Base-by-base conservation (phyloP, 35 echinoderm and acorn worm genomes). In the Antedon bifida region DNA sequence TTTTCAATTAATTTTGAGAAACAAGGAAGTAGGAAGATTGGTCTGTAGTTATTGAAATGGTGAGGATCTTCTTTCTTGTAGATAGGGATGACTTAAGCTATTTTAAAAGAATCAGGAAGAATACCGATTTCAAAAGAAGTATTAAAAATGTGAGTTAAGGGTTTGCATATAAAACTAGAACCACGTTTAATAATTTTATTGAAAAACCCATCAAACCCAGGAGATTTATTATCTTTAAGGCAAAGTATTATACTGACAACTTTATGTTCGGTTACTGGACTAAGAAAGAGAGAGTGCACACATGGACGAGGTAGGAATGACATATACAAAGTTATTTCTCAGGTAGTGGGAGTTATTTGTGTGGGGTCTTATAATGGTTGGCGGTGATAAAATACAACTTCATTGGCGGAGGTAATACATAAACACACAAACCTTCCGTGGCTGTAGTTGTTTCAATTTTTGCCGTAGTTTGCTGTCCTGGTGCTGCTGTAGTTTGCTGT, bases 1-100 rank as follows among this genome's bases (percentile, higher is more conserved):
- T 78, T 32, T 78, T 78, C 76, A 35, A 34, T 9, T 34, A 78
- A 31, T 78, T 78, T 78, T 10, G 31, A 34, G 26, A 78, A 35
- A 0, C 31, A 3, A 17, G 76, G 76, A 3, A 78, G 32, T 7
- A 78, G 3, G 26, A 30, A 78, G 5, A 78, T 78, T 9, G 76
- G 76, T 35, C 76, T 4, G 26, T 78, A 78, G 26, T 78, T 78
- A 8, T 3, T 12, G 10, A 78, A 34, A 23, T 78, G 3, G 3
- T 78, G 17, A 34, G 0, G 76, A 11, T 78, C 2, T 8, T 30
- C 76, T 78, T 78, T 78, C 32, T 78, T 78, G 30, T 11, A 35
- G 26, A 78, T 78, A 31, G 76, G 76, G 10, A 78, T 17, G 31
- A 78, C 76, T 35, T 78, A 31, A 78, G 76, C 76, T 31, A 78